These are phyloP conservation scores for Apoda limacodes DNA, from an alignment of 2,888 invertebrate species.

Conservation along the genomic window DNA sequence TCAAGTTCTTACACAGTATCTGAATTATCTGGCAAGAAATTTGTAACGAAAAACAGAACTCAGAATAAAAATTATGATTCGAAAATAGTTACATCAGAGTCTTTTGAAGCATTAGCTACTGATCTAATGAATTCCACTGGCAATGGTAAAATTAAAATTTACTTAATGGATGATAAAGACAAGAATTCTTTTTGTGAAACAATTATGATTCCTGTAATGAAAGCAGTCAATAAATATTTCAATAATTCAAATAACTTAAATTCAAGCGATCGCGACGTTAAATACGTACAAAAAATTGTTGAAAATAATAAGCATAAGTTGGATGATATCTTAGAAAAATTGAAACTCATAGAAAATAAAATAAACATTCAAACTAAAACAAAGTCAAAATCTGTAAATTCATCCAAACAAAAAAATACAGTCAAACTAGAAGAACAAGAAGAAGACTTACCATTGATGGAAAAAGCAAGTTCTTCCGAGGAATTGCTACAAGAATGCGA, in stretches of 20 bases:
- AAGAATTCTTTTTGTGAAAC: constrained; percentile 41
- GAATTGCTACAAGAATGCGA: constrained; percentile 31
- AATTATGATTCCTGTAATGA: constrained; percentile 41
- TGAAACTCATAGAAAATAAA: constrained; percentile 39
- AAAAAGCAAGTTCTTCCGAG: constrained; percentile 32
- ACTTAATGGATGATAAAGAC: constrained; percentile 51
- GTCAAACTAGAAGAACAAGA: constrained; percentile 43
- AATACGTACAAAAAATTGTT: constrained; percentile 29
- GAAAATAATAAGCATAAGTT: constrained; percentile 35
- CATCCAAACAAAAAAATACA: too few relatives aligned
- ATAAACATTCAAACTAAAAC: constrained; percentile 18
- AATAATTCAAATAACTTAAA: too few relatives aligned
- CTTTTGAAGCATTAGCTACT: constrained; percentile 47
- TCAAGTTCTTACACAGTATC: constrained; percentile 45
- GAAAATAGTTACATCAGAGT: constrained; percentile 37
- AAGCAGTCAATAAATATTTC: constrained; percentile 43
- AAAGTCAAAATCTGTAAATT: not conserved
- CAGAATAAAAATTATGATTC: constrained; percentile 22
- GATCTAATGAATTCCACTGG: constrained; percentile 31
- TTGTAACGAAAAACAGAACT: constrained; percentile 26
- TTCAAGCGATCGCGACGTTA: constrained; percentile 25
- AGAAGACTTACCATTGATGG: constrained; percentile 32
- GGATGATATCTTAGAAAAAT: constrained; percentile 36
- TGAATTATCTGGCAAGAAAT: constrained; percentile 40
- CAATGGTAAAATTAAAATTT: constrained; percentile 46